These are phyloP conservation scores for Diadumene lineata DNA, from an alignment of 92 coral and sea anemone genomes.

Conservation along the genomic window DNA sequence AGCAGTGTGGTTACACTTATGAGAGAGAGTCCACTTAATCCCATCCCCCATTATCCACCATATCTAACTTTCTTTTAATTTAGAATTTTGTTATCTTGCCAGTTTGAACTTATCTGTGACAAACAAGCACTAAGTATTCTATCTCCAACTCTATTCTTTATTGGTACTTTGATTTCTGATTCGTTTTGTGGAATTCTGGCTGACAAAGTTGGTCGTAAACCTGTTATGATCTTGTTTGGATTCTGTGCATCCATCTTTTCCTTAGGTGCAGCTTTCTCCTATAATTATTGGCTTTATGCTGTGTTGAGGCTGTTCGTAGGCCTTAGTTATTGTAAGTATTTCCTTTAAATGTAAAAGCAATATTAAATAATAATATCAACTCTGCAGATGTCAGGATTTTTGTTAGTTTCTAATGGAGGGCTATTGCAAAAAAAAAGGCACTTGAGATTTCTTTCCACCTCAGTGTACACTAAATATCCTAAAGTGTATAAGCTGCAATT, in stretches of 20 bases:
- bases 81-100: background rate
- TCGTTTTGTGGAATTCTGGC: slow-evolving; percentile 46
- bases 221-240: slow-evolving; percentile 32
- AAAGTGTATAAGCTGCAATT: too few species aligned
- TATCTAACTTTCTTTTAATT: too few species aligned
- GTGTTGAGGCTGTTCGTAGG: slow-evolving; percentile 46
- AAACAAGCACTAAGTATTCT: slow-evolving; percentile 29
- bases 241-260: slow-evolving; percentile 23
- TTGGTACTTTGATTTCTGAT: slow-evolving; percentile 42
- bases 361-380: too few species aligned
- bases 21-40: too few species aligned
- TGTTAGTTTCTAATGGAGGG: background rate
- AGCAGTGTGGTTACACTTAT: too few species aligned
- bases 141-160: slow-evolving; percentile 44
- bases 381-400: background rate
- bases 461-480: too few species aligned
- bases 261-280: slow-evolving; percentile 42
- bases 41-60: too few species aligned
- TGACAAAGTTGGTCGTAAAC: slow-evolving; percentile 51
- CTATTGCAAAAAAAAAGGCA: too few species aligned
- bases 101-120: slow-evolving; percentile 57
- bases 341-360: background rate
- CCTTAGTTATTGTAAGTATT: slow-evolving; percentile 26
- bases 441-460: too few species aligned
- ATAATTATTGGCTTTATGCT: slow-evolving; percentile 37